These are phyloP conservation scores for Sciurus vulgaris DNA, from an alignment of 2,797 vertebrate genomes.

Conservation along the genomic window DNA sequence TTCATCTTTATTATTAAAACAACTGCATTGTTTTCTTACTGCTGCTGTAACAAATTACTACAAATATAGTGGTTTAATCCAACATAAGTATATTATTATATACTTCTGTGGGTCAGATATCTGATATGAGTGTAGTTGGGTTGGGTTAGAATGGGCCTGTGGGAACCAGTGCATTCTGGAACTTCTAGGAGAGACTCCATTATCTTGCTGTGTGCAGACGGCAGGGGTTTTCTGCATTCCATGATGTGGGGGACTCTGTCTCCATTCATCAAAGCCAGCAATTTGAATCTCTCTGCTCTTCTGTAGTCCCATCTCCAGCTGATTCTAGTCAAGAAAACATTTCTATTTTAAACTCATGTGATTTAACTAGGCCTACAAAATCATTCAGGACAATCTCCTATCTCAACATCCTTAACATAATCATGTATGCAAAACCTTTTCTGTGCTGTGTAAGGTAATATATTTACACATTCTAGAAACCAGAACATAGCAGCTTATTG, in stretches of 20 bases:
- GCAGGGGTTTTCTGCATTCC: neutral
- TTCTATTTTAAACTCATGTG: neutral
- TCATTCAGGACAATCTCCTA: neutral
- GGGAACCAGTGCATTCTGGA: rapidly evolving
- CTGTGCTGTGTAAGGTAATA: neutral
- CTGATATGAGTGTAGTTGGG: neutral
- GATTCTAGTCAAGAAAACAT: neutral
- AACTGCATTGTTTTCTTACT: neutral
- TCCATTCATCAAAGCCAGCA: neutral
- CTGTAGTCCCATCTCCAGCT: neutral
- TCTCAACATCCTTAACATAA: neutral
- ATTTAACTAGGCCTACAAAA: neutral
- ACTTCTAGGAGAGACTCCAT: neutral
- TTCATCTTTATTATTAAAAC: neutral
- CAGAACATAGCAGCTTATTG: neutral
- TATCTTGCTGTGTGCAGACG: neutral
- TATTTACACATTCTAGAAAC: neutral
- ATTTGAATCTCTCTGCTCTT: neutral
- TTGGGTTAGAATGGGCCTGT: rapidly evolving
- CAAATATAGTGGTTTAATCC: neutral
- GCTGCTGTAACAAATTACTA: neutral
- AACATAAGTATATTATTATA: neutral
- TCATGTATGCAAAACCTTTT: neutral
- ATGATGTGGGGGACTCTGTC: neutral
- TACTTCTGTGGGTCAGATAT: rapidly evolving